Evolutionary conservation across 2,113 vertebrate species (phyloP), one percentile per base, ranked within the genome.

Genomic region (Corydoras sp.): DNA sequence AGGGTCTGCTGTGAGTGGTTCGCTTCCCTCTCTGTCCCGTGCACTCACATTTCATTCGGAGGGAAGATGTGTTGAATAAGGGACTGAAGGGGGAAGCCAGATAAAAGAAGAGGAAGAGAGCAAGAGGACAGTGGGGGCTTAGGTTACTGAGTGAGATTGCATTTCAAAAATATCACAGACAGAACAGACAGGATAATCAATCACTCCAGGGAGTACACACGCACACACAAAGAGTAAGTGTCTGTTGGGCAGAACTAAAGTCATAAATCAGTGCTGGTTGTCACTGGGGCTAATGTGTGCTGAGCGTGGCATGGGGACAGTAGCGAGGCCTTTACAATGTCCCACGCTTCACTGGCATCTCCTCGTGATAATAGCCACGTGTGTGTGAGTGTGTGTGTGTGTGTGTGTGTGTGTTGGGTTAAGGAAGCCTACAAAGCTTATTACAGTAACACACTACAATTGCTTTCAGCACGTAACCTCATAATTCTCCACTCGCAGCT

Each of bases 181-280:
- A 80, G 83, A 81, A 83, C 83, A 59, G 84, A 84, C 87, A 81
- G 86, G 86, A 86, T 86, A 87, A 90, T 89, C 86, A 89, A 90
- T 90, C 88, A 89, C 82, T 77, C 65, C 74, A 81, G 81, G 80
- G 60, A 75, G 71, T 63, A 62, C 61, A 29, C 31, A 15, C 29
- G 67, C 77, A 68, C 29, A 71, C 59, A 54, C 35, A 43, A 70
- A 53, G 48, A 50, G 81, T 76, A 79, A 69, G 83, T 77, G 84
- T 85, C 82, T 86, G 82, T 85, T 81, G 74, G 81, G 80, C 58
- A 81, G 75, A 83, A 81, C 78, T 76, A 71, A 79, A 77, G 81
- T 83, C 86, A 88, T 89, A 90, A 89, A 89, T 89, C 88, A 88
- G 80, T 65, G 75, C 72, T 59, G 71, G 10, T 72, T 86, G 87